Base-by-base conservation (phyloP, 1,140 invertebrate genomes). In the Aethina tumida region DNA sequence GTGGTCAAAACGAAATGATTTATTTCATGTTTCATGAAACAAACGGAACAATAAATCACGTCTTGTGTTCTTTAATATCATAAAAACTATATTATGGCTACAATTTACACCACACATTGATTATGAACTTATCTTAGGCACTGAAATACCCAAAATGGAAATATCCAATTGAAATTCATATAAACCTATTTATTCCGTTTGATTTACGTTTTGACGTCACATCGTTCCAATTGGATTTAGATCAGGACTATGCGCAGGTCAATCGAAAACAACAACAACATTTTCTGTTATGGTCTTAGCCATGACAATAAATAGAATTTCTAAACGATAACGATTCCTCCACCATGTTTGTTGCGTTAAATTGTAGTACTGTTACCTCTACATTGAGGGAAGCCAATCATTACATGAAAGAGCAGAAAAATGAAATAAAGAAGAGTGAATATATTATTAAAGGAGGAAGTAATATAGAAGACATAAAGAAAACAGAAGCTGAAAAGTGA, bases 361-460 rank as follows among this genome's bases (percentile, higher is more conserved):
- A 70, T 66, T 58, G 60, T n/a, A n/a, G 62, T 38, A 73, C 59
- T 10, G 47, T 57, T 29, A 54, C 67, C 16, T 62, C 63, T 2
- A 41, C 71, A n/a, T 63, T 68, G 51, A 56, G 68, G 44, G 56
- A 67, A 28, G 66, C 65, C 26, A 63, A 64, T 40, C 47, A 49
- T 36, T 58, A 69, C 9, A 50, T 66, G 41, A 56, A 65, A 48
- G 50, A 56, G 25, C 62, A 70, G 60, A 54, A 66, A 47, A 56
- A 63, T 44, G 70, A 73, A 62, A 47, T 70, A 5, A 54, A 67
- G 41, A 66, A 66, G 62, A 41, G 73, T 8, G 49, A 70, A 47
- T 53, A 63, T 39, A 55, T 71, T 27, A 38, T 69, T 20, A 51
- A 55, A 31, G 63, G 61, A 41, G 65, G 62, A 41, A 58, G 47